Evolutionary conservation across 2,888 invertebrate genomes (phyloP), one percentile per base, ranked within the genome.

Genomic region (Elgonia sp.): DNA sequence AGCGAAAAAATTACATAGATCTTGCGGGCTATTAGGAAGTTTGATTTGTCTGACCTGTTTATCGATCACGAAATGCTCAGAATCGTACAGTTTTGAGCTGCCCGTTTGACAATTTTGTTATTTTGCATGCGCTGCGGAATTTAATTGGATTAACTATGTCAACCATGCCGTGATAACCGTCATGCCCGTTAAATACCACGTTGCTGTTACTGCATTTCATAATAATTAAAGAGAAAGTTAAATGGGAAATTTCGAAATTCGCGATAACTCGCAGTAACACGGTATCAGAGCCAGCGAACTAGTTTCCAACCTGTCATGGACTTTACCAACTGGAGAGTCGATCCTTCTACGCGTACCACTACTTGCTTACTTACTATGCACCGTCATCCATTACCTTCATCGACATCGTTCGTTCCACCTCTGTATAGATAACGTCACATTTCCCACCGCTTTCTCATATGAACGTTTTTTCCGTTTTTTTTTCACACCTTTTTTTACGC

Each of bases 361-460:
- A 79, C 79, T 75, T 75, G 67, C 82, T 75, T 84, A 70, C 83
- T 77, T 79, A 87, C 83, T 87, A 73, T 83, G 87, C 87, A 83
- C 60, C 72, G 79, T 87, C 87, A 87, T 87, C 83, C 72, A 87
- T 87, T 87, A 87, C 87, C 79, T 77, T 79, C 87, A 83, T 87
- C 87, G 87, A 87, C 87, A 87, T 83, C 83, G 83, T 83, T 86
- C 87, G 73, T 87, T 87, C 50, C 77, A 83, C 37, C 75, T 75
- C 57, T 53, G 79, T 75, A 69, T 83, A 87, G 87, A 87, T 87
- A 87, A 87, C 87, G 87, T 87, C 87, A 87, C 87, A 87, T 83
- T 83, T 79, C 73, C 75, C 55, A 79, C 79, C 65, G 20, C 62
- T 37, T 83, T 67, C 82, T 50, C 86, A 65, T 63, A 70, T 77